Base-by-base conservation (phyloP, 2,797 vertebrate species). In the Argyrosomus regius region DNA sequence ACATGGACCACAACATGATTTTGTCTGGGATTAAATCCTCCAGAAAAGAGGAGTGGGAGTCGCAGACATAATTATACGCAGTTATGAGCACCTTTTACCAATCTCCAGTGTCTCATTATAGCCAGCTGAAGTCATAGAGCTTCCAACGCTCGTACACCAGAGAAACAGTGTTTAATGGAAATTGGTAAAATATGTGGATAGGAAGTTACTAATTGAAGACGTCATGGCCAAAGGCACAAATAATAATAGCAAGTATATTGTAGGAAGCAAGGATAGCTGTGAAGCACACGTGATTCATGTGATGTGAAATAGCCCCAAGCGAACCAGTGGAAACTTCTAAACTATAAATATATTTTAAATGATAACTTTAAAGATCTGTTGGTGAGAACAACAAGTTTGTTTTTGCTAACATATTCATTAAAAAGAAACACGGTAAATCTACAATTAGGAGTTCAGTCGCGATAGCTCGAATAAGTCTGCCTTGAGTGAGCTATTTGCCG, bases 61-160 rank as follows among this genome's bases (percentile, higher is more conserved):
- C 73, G 11, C 81, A 84, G 83, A 91, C 84, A 90, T 91, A 90
- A 94, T 94, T 92, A 94, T 89, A 90, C 78, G 74, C 76, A 50
- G 77, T 87, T 92, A 92, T 92, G 87, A 93, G 84, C 83, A 91
- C 88, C 87, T 93, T 93, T 91, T 82, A 91, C 87, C 88, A 85
- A 92, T 90, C 92, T 92, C 92, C 81, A 72, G 90, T 90, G 91
- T 84, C 89, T 93, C 92, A 89, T 94, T 92, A 94, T 20, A 67
- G 78, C 24, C 64, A 89, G 80, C 75, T 54, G 72, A 82, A 92
- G 87, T 83, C 77, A 82, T 75, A 49, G 67, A 64, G 78, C 71
- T 50, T 87, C 77, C 82, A 80, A 77, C 41, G 35, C 63, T 68
- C 13, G 58, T 24, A 58, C 88, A 83, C 80, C 43, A 82, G 81